Percentiles rank a stretch among this genome's conserved stretches.
phyloP scores from a whole-genome alignment of 2,888 invertebrate genomes.

The Bellardia pandia region DNA sequence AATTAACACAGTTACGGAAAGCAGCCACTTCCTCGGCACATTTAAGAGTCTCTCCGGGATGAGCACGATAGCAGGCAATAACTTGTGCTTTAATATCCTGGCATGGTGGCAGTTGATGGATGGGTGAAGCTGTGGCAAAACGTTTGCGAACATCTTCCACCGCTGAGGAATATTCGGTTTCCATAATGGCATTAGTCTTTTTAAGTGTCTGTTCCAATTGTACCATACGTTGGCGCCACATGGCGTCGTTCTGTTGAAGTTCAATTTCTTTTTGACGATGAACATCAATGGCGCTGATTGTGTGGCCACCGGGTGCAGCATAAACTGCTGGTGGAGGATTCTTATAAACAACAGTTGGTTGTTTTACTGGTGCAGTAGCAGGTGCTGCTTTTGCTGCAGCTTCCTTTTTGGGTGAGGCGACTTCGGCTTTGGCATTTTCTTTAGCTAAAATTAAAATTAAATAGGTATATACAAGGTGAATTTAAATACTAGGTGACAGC shows the following conservation, averaged over 20 bases:
- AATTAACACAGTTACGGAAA: conserved; percentile 87
- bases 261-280: conserved; percentile 86
- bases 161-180: conserved; percentile 86
- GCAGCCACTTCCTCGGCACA: conserved; percentile 87
- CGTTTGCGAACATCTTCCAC: conserved; percentile 84
- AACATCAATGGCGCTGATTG: conserved; percentile 82
- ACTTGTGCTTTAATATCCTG: conserved; percentile 85
- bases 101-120: conserved; percentile 85
- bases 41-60: conserved; percentile 86
- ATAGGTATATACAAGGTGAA: no score
- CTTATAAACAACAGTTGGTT: conserved; percentile 76
- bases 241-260: conserved; percentile 86
- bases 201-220: conserved; percentile 86
- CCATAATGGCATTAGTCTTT: conserved; percentile 86
- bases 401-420: conserved; percentile 66
- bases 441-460: conserved; percentile 66
- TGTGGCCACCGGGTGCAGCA: conserved; percentile 79
- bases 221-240: conserved; percentile 86
- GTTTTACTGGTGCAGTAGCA: conserved; percentile 60
- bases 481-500: no score
- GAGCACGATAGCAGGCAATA: conserved; percentile 86
- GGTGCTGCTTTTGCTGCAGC: conserved; percentile 52
- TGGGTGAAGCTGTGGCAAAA: conserved; percentile 81
- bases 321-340: conserved; percentile 77
- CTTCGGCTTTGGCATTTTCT: conserved; percentile 70